Conservation (phyloP, 2,888 invertebrate genomes). For the Deroplatys truncata region DNA sequence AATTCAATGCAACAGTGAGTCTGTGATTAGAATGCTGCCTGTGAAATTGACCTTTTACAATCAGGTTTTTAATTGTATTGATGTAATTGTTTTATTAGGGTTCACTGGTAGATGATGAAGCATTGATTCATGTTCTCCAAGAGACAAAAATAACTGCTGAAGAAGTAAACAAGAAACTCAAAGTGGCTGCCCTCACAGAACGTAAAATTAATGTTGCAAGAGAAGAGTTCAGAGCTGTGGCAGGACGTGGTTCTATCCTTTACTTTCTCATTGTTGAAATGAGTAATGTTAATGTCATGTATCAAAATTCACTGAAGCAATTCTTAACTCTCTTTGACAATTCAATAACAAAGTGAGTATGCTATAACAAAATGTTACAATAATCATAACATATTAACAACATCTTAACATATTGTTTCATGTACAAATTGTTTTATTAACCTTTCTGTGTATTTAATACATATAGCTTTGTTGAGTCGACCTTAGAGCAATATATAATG, state of each 20-base stretch:
- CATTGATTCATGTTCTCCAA: slow-evolving; percentile 82
- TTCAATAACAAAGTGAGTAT: slow-evolving; percentile 71
- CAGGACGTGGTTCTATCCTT: slow-evolving; percentile 87
- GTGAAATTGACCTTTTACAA: no score
- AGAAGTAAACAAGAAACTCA: slow-evolving; percentile 90
- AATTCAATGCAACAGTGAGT: no score
- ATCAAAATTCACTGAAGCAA: slow-evolving; percentile 92
- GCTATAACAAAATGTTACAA: neutral
- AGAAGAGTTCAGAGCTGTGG: slow-evolving; percentile 94
- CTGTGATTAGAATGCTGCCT: no score
- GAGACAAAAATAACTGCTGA: slow-evolving; percentile 86
- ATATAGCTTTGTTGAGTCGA: neutral
- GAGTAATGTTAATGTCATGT: slow-evolving; percentile 95
- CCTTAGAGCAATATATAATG: neutral
- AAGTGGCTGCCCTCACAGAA: slow-evolving; percentile 89
- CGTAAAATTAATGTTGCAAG: slow-evolving; percentile 89
- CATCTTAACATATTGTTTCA: neutral
- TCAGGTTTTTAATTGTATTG: no score
- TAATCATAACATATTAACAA: neutral
- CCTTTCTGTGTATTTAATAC: neutral
- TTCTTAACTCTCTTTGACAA: slow-evolving; percentile 90
- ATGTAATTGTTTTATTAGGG: slow-evolving; percentile 48
- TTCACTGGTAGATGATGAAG: slow-evolving; percentile 93
- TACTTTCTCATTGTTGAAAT: slow-evolving; percentile 97
- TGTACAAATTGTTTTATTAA: neutral